Percentiles rank a stretch among this genome's conserved stretches.
These are phyloP conservation scores for Virgularia gustaviana DNA, from an alignment of 92 coral and sea anemone genomes.

Conservation along the genomic window DNA sequence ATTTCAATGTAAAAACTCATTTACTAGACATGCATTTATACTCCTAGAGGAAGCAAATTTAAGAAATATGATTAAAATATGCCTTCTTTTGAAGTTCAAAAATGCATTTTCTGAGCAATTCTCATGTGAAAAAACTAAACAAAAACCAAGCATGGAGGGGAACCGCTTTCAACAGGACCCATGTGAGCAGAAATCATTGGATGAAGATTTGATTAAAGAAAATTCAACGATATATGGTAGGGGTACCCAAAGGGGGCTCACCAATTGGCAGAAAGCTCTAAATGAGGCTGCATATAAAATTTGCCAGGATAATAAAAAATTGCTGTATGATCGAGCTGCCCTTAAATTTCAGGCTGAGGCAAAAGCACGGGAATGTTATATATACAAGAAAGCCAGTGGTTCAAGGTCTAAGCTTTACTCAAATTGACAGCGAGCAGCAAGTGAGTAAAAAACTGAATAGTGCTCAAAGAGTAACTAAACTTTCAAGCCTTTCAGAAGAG, in stretches of 20 bases:
- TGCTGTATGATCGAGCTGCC: conserved; percentile 33
- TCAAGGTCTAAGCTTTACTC: conserved; percentile 32
- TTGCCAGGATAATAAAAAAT: conserved; percentile 22
- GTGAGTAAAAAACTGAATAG: conserved; percentile 1
- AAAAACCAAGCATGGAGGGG: not conserved
- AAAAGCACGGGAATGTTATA: conserved; percentile 40
- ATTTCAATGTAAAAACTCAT: not conserved
- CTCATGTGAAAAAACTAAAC: not conserved
- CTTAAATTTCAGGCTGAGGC: conserved; percentile 39
- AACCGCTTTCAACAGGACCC: not conserved
- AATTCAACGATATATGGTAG: conserved; percentile 42
- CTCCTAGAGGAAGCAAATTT: not conserved
- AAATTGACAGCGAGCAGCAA: not conserved
- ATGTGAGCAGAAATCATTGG: not conserved
- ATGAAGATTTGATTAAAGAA: conserved; percentile 34
- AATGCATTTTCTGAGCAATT: not conserved
- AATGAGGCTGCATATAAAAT: conserved; percentile 33
- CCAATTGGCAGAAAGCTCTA: conserved; percentile 30
- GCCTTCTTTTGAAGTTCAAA: not conserved
- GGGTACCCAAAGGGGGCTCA: conserved; percentile 2
- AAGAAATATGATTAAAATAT: conserved; percentile 1
- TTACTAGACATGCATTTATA: not conserved
- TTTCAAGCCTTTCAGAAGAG: not conserved
- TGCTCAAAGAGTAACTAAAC: not conserved
- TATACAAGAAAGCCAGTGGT: conserved; percentile 27